These are phyloP conservation scores for Mamestra configurata DNA, from an alignment of 1,140 invertebrate genomes.

Conservation along the genomic window DNA sequence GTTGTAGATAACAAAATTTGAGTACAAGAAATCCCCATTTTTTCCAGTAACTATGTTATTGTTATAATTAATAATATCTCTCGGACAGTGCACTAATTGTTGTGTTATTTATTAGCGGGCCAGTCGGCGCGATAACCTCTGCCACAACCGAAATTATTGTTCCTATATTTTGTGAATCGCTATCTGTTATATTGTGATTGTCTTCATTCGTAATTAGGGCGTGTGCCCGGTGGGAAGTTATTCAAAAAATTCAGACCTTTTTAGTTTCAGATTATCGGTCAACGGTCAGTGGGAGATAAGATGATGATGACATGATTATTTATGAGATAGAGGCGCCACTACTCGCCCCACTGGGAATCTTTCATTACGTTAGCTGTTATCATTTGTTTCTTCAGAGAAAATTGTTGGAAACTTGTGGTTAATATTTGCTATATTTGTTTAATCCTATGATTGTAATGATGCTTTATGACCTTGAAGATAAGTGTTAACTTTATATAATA, in stretches of 20 bases:
- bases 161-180: conserved; percentile 53
- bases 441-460: no score
- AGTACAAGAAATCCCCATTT: background rate
- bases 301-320: conserved; percentile 20
- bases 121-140: conserved; percentile 50
- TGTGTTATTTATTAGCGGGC: conserved; percentile 49
- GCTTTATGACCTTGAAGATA: no score
- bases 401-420: no score
- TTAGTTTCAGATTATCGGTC: conserved; percentile 39
- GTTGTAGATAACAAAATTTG: conserved; percentile 2
- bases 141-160: conserved; percentile 56
- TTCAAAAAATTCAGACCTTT: conserved; percentile 40
- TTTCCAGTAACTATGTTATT: conserved; percentile 41
- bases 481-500: no score
- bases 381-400: no score
- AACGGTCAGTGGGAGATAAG: conserved; percentile 26
- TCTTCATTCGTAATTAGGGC: conserved; percentile 32
- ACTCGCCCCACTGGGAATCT: no score
- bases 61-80: conserved; percentile 46
- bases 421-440: no score
- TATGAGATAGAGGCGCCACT: background rate
- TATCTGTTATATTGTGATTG: conserved; percentile 51
- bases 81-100: conserved; percentile 54
- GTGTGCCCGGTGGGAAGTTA: conserved; percentile 18
- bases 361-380: no score